Percentiles rank a stretch among this genome's conserved stretches.
phyloP scores from a whole-genome alignment of 2,888 invertebrate species.

The Lasioglossum oenotherae region DNA sequence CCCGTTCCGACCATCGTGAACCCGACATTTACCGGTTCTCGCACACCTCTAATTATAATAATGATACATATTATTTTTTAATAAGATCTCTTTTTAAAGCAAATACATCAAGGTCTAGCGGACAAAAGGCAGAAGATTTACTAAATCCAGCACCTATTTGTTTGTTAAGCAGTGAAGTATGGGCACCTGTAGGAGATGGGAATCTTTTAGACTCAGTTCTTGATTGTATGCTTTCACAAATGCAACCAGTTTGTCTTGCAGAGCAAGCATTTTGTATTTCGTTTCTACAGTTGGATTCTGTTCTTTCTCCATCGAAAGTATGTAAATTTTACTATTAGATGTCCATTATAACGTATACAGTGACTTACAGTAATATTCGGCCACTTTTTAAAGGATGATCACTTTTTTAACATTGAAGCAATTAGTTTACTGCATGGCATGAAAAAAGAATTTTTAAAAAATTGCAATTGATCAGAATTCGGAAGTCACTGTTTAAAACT shows the following conservation, averaged over 20 bases:
- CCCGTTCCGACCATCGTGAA: background rate
- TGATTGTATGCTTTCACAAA: conserved; percentile 93
- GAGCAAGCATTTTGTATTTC: conserved; percentile 97
- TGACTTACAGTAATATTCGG: too few species aligned
- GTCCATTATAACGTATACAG: conserved; percentile 16
- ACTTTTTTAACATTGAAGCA: too few species aligned
- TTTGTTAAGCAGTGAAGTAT: conserved; percentile 79
- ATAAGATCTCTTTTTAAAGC: conserved; percentile 63
- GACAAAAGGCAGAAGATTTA: conserved; percentile 79
- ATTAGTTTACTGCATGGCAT: too few species aligned
- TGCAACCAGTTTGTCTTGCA: conserved; percentile 95
- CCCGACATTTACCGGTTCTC: background rate
- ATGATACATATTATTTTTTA: conserved; percentile 23
- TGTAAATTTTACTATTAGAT: conserved; percentile 5
- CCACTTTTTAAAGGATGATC: too few species aligned
- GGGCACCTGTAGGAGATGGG: conserved; percentile 82
- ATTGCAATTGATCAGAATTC: too few species aligned
- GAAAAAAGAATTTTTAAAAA: too few species aligned
- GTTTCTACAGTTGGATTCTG: conserved; percentile 93
- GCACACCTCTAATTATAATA: background rate
- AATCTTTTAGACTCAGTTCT: conserved; percentile 87
- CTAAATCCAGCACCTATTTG: conserved; percentile 80
- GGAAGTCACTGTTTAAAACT: too few species aligned
- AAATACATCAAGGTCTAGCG: conserved; percentile 77
- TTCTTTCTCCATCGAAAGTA: conserved; percentile 79